These are phyloP conservation scores for Stenodera caucasica DNA, from an alignment of 2,888 invertebrate genomes.

Conservation along the genomic window DNA sequence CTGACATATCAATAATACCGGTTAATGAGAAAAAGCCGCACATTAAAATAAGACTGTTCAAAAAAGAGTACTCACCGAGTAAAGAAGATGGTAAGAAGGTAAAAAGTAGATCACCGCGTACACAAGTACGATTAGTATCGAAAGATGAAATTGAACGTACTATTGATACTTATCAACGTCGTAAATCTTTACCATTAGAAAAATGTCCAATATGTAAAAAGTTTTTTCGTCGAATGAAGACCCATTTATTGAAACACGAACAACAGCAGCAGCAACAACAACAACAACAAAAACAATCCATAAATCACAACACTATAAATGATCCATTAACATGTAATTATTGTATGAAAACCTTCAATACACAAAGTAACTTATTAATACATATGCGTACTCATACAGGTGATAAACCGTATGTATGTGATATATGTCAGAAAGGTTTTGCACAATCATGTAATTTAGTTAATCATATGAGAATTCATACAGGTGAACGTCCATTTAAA, in stretches of 20 bases:
- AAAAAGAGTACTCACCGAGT: conserved; percentile 36
- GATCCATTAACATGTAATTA: conserved; percentile 4
- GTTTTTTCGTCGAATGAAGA: conserved; percentile 55
- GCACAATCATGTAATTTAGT: conserved; percentile 54
- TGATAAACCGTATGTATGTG: conserved; percentile 50
- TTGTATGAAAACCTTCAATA: conserved; percentile 48
- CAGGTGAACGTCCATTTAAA: conserved; percentile 53
- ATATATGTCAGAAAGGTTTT: conserved; percentile 52
- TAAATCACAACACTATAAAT: not conserved
- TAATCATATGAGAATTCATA: conserved; percentile 54
- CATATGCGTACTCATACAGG: conserved; percentile 54
- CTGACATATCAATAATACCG: conserved; percentile 45
- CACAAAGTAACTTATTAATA: conserved; percentile 50
- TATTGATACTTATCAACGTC: conserved; percentile 44
- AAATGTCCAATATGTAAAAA: conserved; percentile 55
- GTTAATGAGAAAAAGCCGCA: conserved; percentile 37
- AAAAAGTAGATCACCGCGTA: conserved; percentile 36
- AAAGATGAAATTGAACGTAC: conserved; percentile 45
- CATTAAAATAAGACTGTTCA: conserved; percentile 41
- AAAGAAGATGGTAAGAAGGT: conserved; percentile 31
- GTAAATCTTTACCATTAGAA: conserved; percentile 52
- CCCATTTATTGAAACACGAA: conserved; percentile 54
- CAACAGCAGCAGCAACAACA: conserved; percentile 20
- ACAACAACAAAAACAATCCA: not conserved
- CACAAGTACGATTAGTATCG: conserved; percentile 45